Evolutionary conservation across 2,113 vertebrate genomes (phyloP).

Genomic region (Oreochromis aureus): DNA sequence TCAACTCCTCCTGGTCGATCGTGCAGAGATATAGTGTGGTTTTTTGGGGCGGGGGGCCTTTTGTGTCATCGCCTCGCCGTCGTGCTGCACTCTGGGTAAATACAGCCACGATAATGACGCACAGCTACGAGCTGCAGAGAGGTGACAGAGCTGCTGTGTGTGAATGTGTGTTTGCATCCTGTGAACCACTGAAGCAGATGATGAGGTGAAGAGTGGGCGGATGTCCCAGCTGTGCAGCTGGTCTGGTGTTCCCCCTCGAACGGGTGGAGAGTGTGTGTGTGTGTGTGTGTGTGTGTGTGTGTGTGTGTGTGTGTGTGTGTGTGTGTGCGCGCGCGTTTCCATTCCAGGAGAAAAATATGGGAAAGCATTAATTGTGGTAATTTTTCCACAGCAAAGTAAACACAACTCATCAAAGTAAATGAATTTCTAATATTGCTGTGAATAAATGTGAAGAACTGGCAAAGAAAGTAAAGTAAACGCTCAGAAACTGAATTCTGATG

Average conservation of each 20-base stretch:
- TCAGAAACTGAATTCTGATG: too few relatives aligned
- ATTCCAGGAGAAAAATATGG: not conserved
- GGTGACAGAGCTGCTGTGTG: not conserved
- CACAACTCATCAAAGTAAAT: not conserved
- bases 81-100: not conserved
- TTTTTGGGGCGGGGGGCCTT: not conserved
- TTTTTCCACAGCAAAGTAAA: not conserved
- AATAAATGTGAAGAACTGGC: not conserved
- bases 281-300: too few relatives aligned
- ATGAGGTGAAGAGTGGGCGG: slow-evolving; percentile 4
- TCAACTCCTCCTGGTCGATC: not conserved
- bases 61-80: fast-evolving
- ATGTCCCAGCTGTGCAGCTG: slow-evolving; percentile 17
- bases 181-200: not conserved
- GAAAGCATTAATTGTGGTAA: not conserved
- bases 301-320: not conserved
- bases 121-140: not conserved
- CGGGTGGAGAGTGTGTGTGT: not conserved
- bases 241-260: not conserved
- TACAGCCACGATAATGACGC: not conserved
- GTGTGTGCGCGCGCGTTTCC: not conserved
- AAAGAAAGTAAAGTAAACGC: not conserved
- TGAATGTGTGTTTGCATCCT: not conserved
- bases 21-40: not conserved
- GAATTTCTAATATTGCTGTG: not conserved